phyloP scores from a whole-genome alignment of 2,888 invertebrate genomes.

The Dryobota labecula region DNA sequence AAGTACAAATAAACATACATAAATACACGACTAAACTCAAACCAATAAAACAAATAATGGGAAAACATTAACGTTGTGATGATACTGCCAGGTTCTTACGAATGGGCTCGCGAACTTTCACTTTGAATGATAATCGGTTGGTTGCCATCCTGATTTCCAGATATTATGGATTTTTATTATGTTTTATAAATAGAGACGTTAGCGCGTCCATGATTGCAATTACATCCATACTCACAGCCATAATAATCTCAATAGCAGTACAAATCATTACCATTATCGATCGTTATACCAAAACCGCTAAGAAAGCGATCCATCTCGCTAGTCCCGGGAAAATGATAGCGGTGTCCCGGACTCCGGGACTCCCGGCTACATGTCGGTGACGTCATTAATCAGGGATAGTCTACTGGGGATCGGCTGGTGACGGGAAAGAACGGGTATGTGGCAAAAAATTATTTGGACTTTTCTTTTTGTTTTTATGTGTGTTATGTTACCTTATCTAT shows the following conservation, averaged over 20 bases:
- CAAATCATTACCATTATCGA: conserved; percentile 47
- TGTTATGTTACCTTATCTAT: no score
- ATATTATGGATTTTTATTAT: no score
- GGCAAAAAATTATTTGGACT: neutral
- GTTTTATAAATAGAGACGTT: neutral
- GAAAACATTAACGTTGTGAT: no score
- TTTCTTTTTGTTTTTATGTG: neutral
- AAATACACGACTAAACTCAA: no score
- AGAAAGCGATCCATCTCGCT: conserved; percentile 60
- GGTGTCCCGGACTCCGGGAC: conserved; percentile 35
- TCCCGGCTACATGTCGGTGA: conserved; percentile 53
- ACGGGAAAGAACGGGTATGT: conserved; percentile 41
- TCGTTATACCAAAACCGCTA: conserved; percentile 43
- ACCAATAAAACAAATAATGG: no score
- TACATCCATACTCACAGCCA: neutral
- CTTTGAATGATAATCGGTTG: no score
- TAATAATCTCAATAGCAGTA: conserved; percentile 4
- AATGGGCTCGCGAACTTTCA: no score
- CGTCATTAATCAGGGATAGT: conserved; percentile 65
- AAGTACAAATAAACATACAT: no score
- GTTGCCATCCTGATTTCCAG: no score
- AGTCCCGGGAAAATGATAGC: conserved; percentile 61
- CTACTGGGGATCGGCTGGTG: conserved; percentile 56
- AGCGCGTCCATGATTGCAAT: neutral
- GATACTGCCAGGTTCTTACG: no score